Base-by-base conservation (phyloP, 2,888 invertebrate species). In the Macrosoma leucophasiata region DNA sequence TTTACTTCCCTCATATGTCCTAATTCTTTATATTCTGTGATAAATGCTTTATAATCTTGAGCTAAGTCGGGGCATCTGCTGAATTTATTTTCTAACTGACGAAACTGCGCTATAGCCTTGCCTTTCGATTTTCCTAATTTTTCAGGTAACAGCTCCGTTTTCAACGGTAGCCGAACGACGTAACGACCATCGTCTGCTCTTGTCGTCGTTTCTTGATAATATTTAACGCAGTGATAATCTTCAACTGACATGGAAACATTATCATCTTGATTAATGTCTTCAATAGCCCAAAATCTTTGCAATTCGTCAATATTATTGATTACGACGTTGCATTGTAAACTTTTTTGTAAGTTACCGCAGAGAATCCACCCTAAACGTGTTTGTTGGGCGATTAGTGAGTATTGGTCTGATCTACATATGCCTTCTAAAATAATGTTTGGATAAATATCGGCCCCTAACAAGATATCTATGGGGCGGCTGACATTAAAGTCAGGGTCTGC, bases 341-440 rank as follows among this genome's bases (percentile, higher is more conserved):
- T 21, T 9, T 24, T 32, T n/a, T n/a, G n/a, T 3, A 27, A 17
- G 8, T 29, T 29, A 2, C 43, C 43, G 6, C 39, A 21, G 8
- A 43, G 24, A 13, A 43, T 25, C 39, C 39, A 43, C 2, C 43
- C n/a, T n/a, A n/a, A n/a, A n/a, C n/a, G n/a, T n/a, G n/a, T n/a
- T n/a, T n/a, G n/a, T n/a, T n/a, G n/a, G 36, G 1, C 40, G 21
- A 2, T 23, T 13, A 11, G 43, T 38, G 17, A 36, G 40, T 23
- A n/a, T n/a, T n/a, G n/a, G n/a, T n/a, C n/a, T n/a, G n/a, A n/a
- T n/a, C n/a, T n/a, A n/a, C n/a, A n/a, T n/a, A n/a, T n/a, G n/a
- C n/a, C n/a, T n/a, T n/a, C n/a, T n/a, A n/a, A n/a, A n/a, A n/a
- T n/a, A n/a, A n/a, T n/a, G n/a, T n/a, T 25, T 4, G 34, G 20